phyloP scores from a whole-genome alignment of 2,888 invertebrate species.

The Ramazzottius varieornatus region DNA sequence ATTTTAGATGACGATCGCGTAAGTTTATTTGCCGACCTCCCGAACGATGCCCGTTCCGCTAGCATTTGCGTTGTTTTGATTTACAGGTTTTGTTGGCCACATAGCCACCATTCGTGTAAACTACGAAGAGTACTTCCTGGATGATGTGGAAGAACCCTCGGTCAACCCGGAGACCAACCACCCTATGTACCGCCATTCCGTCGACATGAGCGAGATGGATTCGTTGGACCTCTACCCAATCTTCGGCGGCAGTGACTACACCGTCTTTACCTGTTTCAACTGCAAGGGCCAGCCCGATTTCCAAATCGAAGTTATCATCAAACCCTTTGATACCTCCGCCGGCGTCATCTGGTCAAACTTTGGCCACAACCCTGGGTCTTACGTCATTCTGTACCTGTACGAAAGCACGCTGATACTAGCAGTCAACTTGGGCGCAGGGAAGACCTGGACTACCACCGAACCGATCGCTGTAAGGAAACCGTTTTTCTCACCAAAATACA shows the following conservation, averaged over 20 bases:
- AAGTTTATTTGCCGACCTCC: too few relatives aligned
- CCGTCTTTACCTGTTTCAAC: not conserved
- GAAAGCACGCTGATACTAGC: not conserved
- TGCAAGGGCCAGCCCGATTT: not conserved
- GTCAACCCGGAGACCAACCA: not conserved
- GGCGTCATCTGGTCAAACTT: not conserved
- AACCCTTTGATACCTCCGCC: not conserved
- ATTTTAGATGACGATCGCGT: too few relatives aligned
- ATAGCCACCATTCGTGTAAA: not conserved
- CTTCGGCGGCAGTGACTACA: not conserved
- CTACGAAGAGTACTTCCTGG: conserved; percentile 1
- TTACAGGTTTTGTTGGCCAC: not conserved
- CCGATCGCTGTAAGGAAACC: not conserved
- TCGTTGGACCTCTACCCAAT: not conserved
- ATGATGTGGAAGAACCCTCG: not conserved
- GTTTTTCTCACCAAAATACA: too few relatives aligned
- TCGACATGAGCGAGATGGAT: not conserved
- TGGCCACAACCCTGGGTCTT: not conserved
- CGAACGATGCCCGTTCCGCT: too few relatives aligned
- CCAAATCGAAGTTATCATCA: not conserved
- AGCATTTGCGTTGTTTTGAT: too few relatives aligned
- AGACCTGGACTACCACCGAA: not conserved
- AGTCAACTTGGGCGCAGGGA: not conserved
- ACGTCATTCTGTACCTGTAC: not conserved
- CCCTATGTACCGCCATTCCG: not conserved